Conservation (phyloP, 2,888 invertebrate genomes). For the Euzophera pinguis region DNA sequence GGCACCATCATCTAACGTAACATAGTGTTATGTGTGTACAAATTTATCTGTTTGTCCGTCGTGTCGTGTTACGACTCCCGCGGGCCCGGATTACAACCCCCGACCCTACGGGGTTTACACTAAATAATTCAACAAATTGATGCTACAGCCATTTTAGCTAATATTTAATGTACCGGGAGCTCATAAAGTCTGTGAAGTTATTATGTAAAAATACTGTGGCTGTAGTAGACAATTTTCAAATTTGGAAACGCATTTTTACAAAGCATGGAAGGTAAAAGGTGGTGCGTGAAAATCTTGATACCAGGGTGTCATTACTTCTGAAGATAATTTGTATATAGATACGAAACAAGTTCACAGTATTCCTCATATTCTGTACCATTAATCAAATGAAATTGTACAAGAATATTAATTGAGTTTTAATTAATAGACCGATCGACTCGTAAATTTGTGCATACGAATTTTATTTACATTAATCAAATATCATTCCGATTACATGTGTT, state of each 20-base stretch:
- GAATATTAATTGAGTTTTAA: background rate
- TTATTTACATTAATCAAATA: background rate
- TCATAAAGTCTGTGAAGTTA: conserved; percentile 4
- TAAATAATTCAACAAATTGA: conserved; percentile 32
- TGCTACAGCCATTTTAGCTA: conserved; percentile 17
- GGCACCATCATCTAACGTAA: conserved; percentile 28
- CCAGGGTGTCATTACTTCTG: too few relatives aligned
- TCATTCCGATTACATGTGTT: background rate
- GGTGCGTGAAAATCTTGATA: too few relatives aligned
- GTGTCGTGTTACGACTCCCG: conserved; percentile 58
- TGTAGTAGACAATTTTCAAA: too few relatives aligned
- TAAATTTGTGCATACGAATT: background rate
- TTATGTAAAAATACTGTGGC: background rate
- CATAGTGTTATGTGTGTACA: conserved; percentile 57
- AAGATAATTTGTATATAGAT: background rate
- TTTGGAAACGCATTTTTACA: too few relatives aligned
- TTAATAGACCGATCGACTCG: background rate
- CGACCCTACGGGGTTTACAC: conserved; percentile 23
- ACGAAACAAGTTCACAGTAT: background rate
- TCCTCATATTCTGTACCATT: background rate
- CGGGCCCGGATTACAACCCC: conserved; percentile 42
- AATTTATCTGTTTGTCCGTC: conserved; percentile 61
- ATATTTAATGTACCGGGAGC: conserved; percentile 6
- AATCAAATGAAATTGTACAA: background rate
- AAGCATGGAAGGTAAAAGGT: too few relatives aligned